phyloP scores from a whole-genome alignment of 2,797 vertebrate genomes.

The Apodemus agrarius region DNA sequence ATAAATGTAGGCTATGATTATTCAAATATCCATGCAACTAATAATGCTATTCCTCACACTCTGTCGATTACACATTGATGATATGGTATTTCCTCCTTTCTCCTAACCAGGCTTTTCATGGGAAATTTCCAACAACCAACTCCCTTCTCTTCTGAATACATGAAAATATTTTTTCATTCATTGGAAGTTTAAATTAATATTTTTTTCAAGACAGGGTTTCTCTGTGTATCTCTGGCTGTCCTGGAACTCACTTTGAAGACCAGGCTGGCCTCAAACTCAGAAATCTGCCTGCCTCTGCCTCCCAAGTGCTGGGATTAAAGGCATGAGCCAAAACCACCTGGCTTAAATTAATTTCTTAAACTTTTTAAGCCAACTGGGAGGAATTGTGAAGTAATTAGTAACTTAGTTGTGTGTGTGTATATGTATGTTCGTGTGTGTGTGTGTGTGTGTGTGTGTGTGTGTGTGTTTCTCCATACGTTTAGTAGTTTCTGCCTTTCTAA shows the following conservation, averaged over 20 bases:
- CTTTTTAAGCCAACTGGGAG: neutral
- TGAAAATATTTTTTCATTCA: neutral
- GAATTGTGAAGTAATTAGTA: neutral
- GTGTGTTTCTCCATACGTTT: neutral
- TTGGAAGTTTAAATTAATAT: too few species aligned
- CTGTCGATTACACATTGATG: neutral
- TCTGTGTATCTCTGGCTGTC: too few species aligned
- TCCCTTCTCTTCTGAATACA: neutral
- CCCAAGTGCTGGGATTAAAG: too few species aligned
- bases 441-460: neutral
- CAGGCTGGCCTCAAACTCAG: too few species aligned
- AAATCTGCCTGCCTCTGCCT: too few species aligned
- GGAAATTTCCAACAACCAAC: neutral
- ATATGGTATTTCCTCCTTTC: neutral
- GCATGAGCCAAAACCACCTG: too few species aligned
- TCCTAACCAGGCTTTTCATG: neutral
- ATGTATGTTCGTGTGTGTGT: neutral
- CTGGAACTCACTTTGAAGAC: too few species aligned
- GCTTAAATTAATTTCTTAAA: neutral
- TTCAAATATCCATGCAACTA: neutral
- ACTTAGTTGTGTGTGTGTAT: neutral
- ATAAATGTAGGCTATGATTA: neutral
- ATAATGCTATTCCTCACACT: neutral
- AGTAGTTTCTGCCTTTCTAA: conserved; percentile 27
- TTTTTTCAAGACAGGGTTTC: too few species aligned